These are phyloP conservation scores for Ips typographus DNA, from an alignment of 1,140 invertebrate genomes.

Conservation along the genomic window DNA sequence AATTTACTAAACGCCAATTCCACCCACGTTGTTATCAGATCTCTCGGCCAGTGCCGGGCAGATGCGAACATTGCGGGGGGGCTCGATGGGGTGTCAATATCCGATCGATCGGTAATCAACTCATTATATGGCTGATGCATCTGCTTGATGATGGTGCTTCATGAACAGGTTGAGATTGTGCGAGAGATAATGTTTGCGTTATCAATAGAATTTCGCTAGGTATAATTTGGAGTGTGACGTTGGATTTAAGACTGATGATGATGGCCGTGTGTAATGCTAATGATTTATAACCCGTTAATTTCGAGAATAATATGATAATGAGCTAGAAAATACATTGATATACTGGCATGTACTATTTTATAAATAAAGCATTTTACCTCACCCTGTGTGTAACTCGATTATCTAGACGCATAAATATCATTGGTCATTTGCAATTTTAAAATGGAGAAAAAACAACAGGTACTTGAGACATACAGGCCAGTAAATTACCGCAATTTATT, in stretches of 20 bases:
- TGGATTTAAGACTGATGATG: too few relatives aligned
- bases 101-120: slow-evolving; percentile 39
- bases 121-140: slow-evolving; percentile 34
- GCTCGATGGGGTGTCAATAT: slow-evolving; percentile 34
- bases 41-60: slow-evolving; percentile 21
- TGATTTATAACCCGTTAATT: too few relatives aligned
- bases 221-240: background rate
- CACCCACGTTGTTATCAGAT: slow-evolving; percentile 36
- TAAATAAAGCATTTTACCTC: background rate
- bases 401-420: slow-evolving; percentile 1
- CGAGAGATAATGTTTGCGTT: slow-evolving; percentile 3
- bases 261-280: too few relatives aligned
- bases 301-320: too few relatives aligned
- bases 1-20: slow-evolving; percentile 34
- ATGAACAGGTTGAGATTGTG: slow-evolving; percentile 23
- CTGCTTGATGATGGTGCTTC: slow-evolving; percentile 18
- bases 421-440: background rate
- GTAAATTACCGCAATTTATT: slow-evolving; percentile 8
- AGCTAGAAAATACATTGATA: too few relatives aligned
- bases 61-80: slow-evolving; percentile 26
- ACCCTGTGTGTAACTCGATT: background rate
- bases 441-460: background rate
- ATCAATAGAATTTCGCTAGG: background rate
- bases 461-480: background rate
- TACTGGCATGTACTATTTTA: too few relatives aligned